A percentile compares a stretch with the other conserved stretches of the same genome.
These are phyloP conservation scores for Seira musarum DNA, from an alignment of 2,888 invertebrate genomes.

Conservation along the genomic window DNA sequence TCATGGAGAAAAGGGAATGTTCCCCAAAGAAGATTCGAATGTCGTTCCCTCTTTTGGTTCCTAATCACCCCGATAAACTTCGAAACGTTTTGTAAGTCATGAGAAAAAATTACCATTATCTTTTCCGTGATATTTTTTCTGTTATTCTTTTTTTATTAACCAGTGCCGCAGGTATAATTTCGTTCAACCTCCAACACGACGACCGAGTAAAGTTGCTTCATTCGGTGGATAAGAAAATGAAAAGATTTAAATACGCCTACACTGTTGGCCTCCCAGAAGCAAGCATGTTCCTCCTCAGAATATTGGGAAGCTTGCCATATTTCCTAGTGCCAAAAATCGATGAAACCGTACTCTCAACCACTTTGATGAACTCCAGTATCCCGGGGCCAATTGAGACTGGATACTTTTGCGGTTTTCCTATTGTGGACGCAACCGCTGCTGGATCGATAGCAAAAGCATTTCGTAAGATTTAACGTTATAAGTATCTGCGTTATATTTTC, in stretches of 20 bases:
- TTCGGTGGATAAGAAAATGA: neutral
- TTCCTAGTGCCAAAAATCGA: slow-evolving; percentile 28
- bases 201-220: slow-evolving; percentile 17
- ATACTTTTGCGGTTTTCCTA: slow-evolving; percentile 36
- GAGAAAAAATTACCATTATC: neutral
- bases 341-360: slow-evolving; percentile 14
- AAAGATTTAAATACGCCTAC: too few relatives aligned
- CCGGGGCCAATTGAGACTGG: slow-evolving; percentile 32
- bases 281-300: slow-evolving; percentile 23
- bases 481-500: neutral
- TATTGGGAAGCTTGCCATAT: slow-evolving; percentile 36
- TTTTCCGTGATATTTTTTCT: too few relatives aligned
- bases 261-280: slow-evolving; percentile 26
- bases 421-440: slow-evolving; percentile 28
- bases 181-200: slow-evolving; percentile 27
- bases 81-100: slow-evolving; percentile 44
- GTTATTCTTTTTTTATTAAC: neutral
- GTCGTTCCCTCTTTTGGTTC: slow-evolving; percentile 31
- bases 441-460: slow-evolving; percentile 38
- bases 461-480: slow-evolving; percentile 31
- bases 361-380: slow-evolving; percentile 32
- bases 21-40: slow-evolving; percentile 22
- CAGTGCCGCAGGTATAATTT: slow-evolving; percentile 37
- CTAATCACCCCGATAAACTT: slow-evolving; percentile 42
- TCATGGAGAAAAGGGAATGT: slow-evolving; percentile 18